Base-by-base conservation (phyloP, 2,888 invertebrate genomes). In the Drosophila setosimentum region DNA sequence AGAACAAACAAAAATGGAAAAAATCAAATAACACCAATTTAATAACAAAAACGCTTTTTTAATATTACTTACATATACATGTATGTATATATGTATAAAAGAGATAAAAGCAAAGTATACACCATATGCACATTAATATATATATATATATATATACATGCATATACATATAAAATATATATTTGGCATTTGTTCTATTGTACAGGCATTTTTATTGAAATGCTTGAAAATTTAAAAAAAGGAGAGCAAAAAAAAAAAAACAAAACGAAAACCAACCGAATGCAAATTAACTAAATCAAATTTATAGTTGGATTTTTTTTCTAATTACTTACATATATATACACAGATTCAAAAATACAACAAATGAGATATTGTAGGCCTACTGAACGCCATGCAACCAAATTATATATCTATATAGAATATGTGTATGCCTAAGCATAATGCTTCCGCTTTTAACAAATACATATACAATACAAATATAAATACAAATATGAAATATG, bases 161-260 rank as follows among this genome's bases (percentile, higher is more conserved):
- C 24, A 45, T 37, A 60, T 60, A 27, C 45, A 58, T 53, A 57
- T 35, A 69, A 48, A 49, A 24, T 48, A 40, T 58, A 55, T 40
- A 69, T 68, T 73, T 72, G 75, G 78, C 76, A 76, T 68, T 72
- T 68, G 68, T 63, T 73, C 63, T 63, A 79, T 68, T 57, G 58
- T 58, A 45, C 71, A 59, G 62, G 80, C 87, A 84, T 86, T 86
- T 86, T 87, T 86, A 84, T 86, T 89, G 89, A 86, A 84, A 89
- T 86, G 85, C 85, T 86, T 87, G 57, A 73, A 53, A 68, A 66
- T 33, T 33, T 10, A 27, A 27, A 11, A 68, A 68, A 60, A 58
- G 13, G 11, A 58, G 48, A 70, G 64, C 45, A 29, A 27, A 61
- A 50, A 30, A 11, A 30, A 13, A 42, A 50, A 30, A 21, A 0